phyloP scores from a whole-genome alignment of 2,797 vertebrate genomes.

The Anguilla marmorata region DNA sequence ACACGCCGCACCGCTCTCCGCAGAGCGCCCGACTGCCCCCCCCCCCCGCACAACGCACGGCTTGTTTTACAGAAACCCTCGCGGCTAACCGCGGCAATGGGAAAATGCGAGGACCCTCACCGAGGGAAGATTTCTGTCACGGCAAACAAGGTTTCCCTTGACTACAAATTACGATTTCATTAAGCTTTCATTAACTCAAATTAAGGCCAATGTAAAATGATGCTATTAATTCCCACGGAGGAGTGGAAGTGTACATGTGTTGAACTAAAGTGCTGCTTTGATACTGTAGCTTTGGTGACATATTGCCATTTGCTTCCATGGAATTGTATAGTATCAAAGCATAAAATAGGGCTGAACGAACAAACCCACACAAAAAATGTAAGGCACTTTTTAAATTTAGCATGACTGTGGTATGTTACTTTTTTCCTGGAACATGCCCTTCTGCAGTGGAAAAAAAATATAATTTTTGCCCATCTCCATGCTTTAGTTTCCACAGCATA shows the following conservation, averaged over 20 bases:
- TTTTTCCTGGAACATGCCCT: neutral
- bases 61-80: slow-evolving; percentile 35
- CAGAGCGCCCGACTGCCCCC: slow-evolving; percentile 43
- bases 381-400: neutral
- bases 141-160: neutral
- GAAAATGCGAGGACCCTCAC: neutral
- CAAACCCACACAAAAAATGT: neutral
- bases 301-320: neutral
- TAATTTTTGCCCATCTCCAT: neutral
- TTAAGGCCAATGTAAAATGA: neutral
- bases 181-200: neutral
- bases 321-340: slow-evolving; percentile 13
- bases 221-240: neutral
- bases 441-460: slow-evolving; percentile 36
- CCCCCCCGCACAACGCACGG: slow-evolving; percentile 47
- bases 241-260: neutral
- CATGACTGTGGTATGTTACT: neutral
- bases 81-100: neutral
- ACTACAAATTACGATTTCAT: neutral
- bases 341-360: neutral
- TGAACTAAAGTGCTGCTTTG: neutral
- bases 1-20: slow-evolving; percentile 42
- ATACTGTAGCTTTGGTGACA: neutral
- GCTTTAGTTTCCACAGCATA: neutral
- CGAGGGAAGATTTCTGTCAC: neutral